Conservation (phyloP, 1,140 invertebrate genomes). For the Hyphantria cunea region DNA sequence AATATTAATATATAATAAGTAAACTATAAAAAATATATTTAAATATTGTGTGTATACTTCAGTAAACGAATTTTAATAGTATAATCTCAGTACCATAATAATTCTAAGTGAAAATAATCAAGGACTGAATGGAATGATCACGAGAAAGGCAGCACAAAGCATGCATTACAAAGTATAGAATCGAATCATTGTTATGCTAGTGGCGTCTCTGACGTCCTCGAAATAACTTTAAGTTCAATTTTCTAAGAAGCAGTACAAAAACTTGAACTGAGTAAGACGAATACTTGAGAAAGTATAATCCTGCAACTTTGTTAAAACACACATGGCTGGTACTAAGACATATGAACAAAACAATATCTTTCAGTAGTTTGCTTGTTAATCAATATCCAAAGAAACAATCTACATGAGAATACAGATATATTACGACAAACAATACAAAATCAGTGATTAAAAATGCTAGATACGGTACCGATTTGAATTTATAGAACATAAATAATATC, state of each 20-base stretch:
- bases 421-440: too few relatives aligned
- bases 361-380: not conserved
- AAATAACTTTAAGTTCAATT: constrained; percentile 35
- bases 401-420: too few relatives aligned
- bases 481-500: too few relatives aligned
- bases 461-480: too few relatives aligned
- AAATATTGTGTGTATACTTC: not conserved
- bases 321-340: too few relatives aligned
- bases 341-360: too few relatives aligned
- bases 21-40: too few relatives aligned
- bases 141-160: constrained; percentile 42
- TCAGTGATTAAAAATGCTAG: too few relatives aligned
- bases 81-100: not conserved
- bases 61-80: constrained; percentile 3
- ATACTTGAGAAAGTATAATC: constrained; percentile 17
- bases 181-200: constrained; percentile 40
- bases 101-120: constrained; percentile 13
- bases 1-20: too few relatives aligned
- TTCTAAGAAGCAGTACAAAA: constrained; percentile 32
- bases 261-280: constrained; percentile 30
- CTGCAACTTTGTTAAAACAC: constrained; percentile 11
- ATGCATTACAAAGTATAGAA: constrained; percentile 45
- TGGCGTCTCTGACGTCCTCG: constrained; percentile 22
- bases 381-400: too few relatives aligned
- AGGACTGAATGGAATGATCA: constrained; percentile 35